Conservation (phyloP, 2,888 invertebrate species). For the Teleiodes luculella region DNA sequence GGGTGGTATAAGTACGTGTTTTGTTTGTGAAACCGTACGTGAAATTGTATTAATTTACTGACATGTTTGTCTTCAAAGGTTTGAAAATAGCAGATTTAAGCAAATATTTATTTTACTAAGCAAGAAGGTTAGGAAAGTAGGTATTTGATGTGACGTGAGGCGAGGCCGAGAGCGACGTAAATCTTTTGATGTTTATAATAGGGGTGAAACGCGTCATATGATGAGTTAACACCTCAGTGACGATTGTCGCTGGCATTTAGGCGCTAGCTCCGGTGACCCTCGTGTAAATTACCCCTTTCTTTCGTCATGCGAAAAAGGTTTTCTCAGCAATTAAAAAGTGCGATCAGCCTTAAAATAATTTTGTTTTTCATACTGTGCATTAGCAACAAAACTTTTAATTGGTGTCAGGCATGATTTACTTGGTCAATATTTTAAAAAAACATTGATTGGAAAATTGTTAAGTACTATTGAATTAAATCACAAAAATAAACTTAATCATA, state of each 20-base stretch:
- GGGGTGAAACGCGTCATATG: conserved; percentile 23
- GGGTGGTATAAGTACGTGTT: too few relatives aligned
- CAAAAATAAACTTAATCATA: too few relatives aligned
- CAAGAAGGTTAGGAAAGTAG: background rate
- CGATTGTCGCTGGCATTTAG: conserved; percentile 25
- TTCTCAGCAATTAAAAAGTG: background rate
- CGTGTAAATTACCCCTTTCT: background rate
- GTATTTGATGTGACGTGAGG: too few relatives aligned
- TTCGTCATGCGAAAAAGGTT: conserved; percentile 9
- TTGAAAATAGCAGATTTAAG: too few relatives aligned
- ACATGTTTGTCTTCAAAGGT: too few relatives aligned
- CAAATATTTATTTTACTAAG: background rate
- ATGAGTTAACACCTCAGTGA: conserved; percentile 19
- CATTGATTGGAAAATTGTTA: too few relatives aligned
- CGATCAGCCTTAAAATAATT: background rate
- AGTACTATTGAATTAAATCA: too few relatives aligned
- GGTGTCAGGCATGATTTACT: too few relatives aligned
- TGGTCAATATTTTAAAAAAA: too few relatives aligned
- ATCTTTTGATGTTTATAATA: conserved; percentile 27
- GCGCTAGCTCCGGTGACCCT: background rate
- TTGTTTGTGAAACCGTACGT: too few relatives aligned
- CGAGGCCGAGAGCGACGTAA: background rate
- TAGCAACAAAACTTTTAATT: too few relatives aligned
- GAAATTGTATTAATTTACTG: too few relatives aligned
- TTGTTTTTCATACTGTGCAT: background rate